These are phyloP conservation scores for Cerceris ruficornis DNA, from an alignment of 2,888 invertebrate genomes.

Conservation along the genomic window DNA sequence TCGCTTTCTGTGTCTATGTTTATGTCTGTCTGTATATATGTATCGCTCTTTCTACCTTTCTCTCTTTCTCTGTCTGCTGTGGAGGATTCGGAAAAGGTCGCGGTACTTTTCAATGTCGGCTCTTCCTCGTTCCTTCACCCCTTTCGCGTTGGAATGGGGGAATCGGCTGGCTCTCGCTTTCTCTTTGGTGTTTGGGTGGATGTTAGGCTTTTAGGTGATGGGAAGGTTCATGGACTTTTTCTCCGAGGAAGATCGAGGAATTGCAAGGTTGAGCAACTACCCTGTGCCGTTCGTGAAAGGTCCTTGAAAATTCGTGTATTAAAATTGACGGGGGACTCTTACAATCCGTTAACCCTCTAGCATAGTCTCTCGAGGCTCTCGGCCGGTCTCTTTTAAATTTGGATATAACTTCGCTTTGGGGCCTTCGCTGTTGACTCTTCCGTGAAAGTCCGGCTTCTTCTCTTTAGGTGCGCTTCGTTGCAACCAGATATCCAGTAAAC, in stretches of 20 bases:
- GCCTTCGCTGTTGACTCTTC: constrained; percentile 83
- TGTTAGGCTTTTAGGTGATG: too few species aligned
- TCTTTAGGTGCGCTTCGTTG: constrained; percentile 83
- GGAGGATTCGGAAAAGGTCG: neutral
- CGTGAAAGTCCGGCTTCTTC: constrained; percentile 85
- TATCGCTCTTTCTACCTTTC: neutral
- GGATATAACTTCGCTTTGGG: constrained; percentile 89
- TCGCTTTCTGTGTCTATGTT: neutral
- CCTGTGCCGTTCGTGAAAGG: neutral
- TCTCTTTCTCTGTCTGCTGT: neutral
- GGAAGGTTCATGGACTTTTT: too few species aligned
- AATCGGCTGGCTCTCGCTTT: too few species aligned
- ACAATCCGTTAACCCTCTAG: constrained; percentile 72
- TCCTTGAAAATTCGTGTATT: neutral
- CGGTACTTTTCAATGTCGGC: neutral
- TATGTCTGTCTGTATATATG: neutral
- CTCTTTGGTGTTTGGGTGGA: too few species aligned
- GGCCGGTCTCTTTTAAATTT: constrained; percentile 84
- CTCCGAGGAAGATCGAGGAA: too few species aligned
- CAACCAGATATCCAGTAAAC: constrained; percentile 87
- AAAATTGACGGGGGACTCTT: neutral
- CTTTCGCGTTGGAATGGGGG: too few species aligned
- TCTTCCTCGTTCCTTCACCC: too few species aligned
- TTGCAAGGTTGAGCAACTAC: neutral
- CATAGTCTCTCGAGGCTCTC: constrained; percentile 80